Base-by-base conservation (phyloP, 1,140 invertebrate genomes). In the Dreissena polymorpha region DNA sequence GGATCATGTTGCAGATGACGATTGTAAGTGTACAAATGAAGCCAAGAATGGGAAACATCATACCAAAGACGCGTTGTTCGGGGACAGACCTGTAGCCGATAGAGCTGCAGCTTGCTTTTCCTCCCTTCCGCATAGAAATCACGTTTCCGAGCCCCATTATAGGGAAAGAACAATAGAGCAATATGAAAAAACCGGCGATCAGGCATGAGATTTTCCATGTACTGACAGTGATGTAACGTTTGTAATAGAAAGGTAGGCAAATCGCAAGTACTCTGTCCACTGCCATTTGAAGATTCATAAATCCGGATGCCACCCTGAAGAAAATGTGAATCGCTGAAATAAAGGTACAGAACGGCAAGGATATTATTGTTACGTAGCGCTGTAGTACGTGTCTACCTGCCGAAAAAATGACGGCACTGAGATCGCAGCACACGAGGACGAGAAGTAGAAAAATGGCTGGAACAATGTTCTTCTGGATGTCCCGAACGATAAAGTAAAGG, bases 201-300 rank as follows among this genome's bases (percentile, higher is more conserved):
- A 53, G 3, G 53, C 65, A 79, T 55, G 13, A 49, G 18, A 69
- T 21, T 27, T 68, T 79, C 76, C 76, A 79, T 18, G 65, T 69
- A 16, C 10, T 53, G 16, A 70, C 25, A 14, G 21, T 23, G 23
- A 79, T 39, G 25, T 70, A 18, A 13, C 67, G 29, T 57, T 57
- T 79, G 67, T 79, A 79, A 70, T 55, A 79, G 23, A 69, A 79
- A n/a, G 76, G 76, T 27, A 53, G 29, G 21, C 76, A 69, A n/a
- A 79, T 25, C 0, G 76, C 76, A n/a, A 79, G 14, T 25, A 70
- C 50, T 23, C 76, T 39, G 21, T 79, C 76, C 13, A 57, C 21
- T 12, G 76, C 76, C 76, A 79, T 79, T 10, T 69, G 21, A 23
- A 27, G 16, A 25, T 79, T 79, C 21, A 79, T 12, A 14, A 70